Evolutionary conservation across 2,888 invertebrate species (phyloP).

Genomic region (Ethmia dodecea): DNA sequence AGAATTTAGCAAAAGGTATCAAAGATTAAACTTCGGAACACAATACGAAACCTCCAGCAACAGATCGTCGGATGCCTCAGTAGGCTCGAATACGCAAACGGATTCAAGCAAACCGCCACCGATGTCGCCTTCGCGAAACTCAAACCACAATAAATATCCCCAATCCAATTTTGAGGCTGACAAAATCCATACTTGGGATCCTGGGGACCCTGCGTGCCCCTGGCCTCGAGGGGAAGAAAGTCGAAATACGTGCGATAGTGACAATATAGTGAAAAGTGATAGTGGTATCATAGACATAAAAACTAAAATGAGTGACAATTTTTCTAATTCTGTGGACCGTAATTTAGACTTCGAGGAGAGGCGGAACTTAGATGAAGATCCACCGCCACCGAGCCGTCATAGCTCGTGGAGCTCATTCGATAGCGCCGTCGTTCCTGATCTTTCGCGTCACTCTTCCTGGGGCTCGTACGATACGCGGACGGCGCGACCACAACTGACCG

Average conservation of each 20-base stretch:
- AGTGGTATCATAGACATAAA: conserved; percentile 67
- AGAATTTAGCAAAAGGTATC: conserved; percentile 40
- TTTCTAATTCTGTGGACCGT: conserved; percentile 83
- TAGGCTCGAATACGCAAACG: conserved; percentile 16
- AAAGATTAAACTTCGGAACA: conserved; percentile 41
- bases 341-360: conserved; percentile 77
- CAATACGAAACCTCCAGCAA: conserved; percentile 29
- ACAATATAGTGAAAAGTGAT: conserved; percentile 71
- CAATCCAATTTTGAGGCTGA: conserved; percentile 50
- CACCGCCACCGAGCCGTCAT: conserved; percentile 75
- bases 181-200: conserved; percentile 82
- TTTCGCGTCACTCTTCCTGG: conserved; percentile 89
- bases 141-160: conserved; percentile 39
- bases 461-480: conserved; percentile 84
- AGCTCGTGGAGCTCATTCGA: conserved; percentile 89
- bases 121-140: conserved; percentile 43
- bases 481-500: conserved; percentile 26
- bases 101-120: conserved; percentile 31
- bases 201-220: conserved; percentile 76
- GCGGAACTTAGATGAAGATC: conserved; percentile 48
- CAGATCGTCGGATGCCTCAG: conserved; percentile 28
- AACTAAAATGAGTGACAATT: conserved; percentile 79
- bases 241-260: conserved; percentile 48
- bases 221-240: conserved; percentile 39
- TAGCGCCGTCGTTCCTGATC: conserved; percentile 85